Base-by-base conservation (phyloP, 2,113 vertebrate genomes). In the Kryptolebias marmoratus region DNA sequence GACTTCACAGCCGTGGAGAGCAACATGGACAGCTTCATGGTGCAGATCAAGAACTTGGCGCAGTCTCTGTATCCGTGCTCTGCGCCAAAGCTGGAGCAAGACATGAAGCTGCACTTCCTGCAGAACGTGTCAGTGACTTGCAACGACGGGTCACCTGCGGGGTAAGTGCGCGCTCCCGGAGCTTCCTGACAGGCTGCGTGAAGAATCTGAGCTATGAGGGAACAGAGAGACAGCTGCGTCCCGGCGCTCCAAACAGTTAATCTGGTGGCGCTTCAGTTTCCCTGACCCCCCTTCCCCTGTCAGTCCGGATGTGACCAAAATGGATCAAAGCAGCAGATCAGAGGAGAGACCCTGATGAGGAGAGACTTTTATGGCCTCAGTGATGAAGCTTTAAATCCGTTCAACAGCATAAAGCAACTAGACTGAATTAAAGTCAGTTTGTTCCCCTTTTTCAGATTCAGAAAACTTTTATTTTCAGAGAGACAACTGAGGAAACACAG, bases 21-120 rank as follows among this genome's bases (percentile, higher is more conserved):
- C n/a, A 97, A 97, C 89, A 95, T 96, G 94, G 95, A 96, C 91
- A 95, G 93, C 82, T 97, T 97, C 85, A 95, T 97, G 95, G 94
- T 92, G 44, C 96, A 97, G 91, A 94, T 97, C 57, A 96, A 97
- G 89, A 97, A 95, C 87, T 82, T 97, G 82, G 96, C 96, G 42
- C 96, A 96, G 91, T 97, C 96, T 0, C 89, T 97, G 45, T 97
- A 96, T 80, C 95, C 95, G 32, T 97, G 96, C 85, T 96, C 96
- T 1, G 94, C 94, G 5, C 95, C 95, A 84, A 95, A 94, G 58
- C 93, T 96, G 73, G 93, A 95, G 59, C 93, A 96, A 59, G 95
- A 96, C 72, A 95, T 97, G 93, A 95, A 94, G 79, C 71, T 96
- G 64, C 93, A 96, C 74, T 92, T 95, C 79, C 75, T 97, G 79